Evolutionary conservation across 2,888 invertebrate genomes (phyloP), one percentile per base, ranked within the genome.

Genomic region (Thera britannica): DNA sequence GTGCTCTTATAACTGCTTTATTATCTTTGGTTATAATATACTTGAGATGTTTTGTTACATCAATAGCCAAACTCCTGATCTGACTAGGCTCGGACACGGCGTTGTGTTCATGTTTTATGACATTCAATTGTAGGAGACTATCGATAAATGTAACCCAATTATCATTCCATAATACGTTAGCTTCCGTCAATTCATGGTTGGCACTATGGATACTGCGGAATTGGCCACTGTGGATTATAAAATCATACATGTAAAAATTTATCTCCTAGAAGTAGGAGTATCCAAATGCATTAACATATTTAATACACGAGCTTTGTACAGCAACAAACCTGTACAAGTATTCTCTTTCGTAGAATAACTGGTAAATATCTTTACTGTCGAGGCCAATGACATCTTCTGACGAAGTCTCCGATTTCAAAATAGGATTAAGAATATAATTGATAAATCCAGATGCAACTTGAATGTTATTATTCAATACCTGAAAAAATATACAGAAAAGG

Each of bases 121-220:
- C 94, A 58, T 95, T 93, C 68, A 97, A 95, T 89, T 98, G 98
- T 34, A 98, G 88, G 94, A 98, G 95, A 0, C 96, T 95, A 84
- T 98, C 98, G 77, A 98, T 91, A 78, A 97, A 96, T 3, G 96
- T 95, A 0, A 96, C 95, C 97, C 97, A 98, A 83, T 97, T 96
- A 65, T 95, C 94, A n/a, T 93, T 90, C 97, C 97, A 97, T 54
- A 84, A 80, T 0, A 95, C 71, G 36, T 76, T 65, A 2, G 89
- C 93, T 38, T 79, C 77, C 2, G 77, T 83, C 7, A 85, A 63
- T 0, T 73, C 58, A 6, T 72, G 56, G 65, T 82, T 77, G 1
- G 72, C 65, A 7, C 62, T 67, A 3, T 65, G 62, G 34, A 88
- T 82, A 59, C 77, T 79, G 3, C 79, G 74, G 68, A 88, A 88